A percentile compares a stretch with the other conserved stretches of the same genome.
phyloP scores from a whole-genome alignment of 1,140 invertebrate species.

The Ceratina australensis region DNA sequence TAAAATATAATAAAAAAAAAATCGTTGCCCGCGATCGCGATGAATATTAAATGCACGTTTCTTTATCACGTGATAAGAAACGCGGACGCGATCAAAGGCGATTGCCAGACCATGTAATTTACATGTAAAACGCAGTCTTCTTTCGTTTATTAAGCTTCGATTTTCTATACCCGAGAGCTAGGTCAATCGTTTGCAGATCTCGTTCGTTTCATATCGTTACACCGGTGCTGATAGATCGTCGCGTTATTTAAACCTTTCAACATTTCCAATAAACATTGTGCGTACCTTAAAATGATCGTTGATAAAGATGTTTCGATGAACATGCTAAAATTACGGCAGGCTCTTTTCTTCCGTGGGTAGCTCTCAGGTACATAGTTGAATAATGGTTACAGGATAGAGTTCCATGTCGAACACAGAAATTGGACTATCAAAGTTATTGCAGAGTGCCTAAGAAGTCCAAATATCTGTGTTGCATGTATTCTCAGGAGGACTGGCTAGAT shows the following conservation, averaged over 20 bases:
- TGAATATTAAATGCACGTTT: conserved; percentile 11
- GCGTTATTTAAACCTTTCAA: conserved; percentile 2
- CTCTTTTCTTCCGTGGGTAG: conserved; percentile 12
- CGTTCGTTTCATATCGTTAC: conserved; percentile 19
- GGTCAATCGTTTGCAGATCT: conserved; percentile 26
- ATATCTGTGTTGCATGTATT: conserved; percentile 77
- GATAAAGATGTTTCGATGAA: neutral
- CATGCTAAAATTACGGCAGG: neutral
- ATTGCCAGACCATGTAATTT: conserved; percentile 19
- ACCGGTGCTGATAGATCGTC: conserved; percentile 60
- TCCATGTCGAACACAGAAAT: conserved; percentile 61
- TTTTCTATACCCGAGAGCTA: conserved; percentile 66
- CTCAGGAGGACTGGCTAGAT: conserved; percentile 75
- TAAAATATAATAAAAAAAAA: neutral
- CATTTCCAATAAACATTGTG: conserved; percentile 12
- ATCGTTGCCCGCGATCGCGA: neutral
- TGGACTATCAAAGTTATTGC: conserved; percentile 59
- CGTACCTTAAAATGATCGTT: conserved; percentile 10
- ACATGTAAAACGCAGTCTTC: conserved; percentile 44
- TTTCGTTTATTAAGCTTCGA: conserved; percentile 29
- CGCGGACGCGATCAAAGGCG: neutral
- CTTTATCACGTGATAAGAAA: conserved; percentile 18
- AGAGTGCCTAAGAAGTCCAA: conserved; percentile 73
- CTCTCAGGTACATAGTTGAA: conserved; percentile 71
- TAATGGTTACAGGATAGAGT: conserved; percentile 60